These are phyloP conservation scores for Periophthalmus magnuspinnatus DNA, from an alignment of 2,797 vertebrate genomes.

Conservation along the genomic window DNA sequence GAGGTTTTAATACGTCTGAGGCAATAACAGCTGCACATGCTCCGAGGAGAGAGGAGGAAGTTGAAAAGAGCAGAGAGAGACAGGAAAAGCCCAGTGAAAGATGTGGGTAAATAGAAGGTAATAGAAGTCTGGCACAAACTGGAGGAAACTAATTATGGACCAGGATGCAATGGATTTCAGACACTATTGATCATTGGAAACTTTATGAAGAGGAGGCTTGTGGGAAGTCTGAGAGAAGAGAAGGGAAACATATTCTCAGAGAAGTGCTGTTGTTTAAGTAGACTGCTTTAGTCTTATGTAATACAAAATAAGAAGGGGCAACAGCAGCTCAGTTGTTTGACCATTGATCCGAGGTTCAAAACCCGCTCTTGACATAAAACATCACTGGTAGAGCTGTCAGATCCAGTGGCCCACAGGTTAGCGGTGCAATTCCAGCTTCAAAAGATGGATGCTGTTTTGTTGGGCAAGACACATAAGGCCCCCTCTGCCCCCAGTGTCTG, in stretches of 20 bases:
- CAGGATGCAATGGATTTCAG: conserved; percentile 42
- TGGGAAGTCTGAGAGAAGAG: background rate
- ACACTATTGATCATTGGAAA: conserved; percentile 24
- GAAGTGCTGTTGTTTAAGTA: background rate
- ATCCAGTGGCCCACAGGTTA: too few species aligned
- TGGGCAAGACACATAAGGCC: too few species aligned
- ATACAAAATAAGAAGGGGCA: too few species aligned
- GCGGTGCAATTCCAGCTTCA: too few species aligned
- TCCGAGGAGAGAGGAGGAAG: conserved; percentile 38
- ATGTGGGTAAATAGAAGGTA: conserved; percentile 54
- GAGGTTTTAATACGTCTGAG: conserved; percentile 44
- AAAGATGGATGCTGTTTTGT: too few species aligned
- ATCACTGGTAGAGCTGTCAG: too few species aligned
- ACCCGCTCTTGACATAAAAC: too few species aligned
- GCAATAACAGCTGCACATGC: conserved; percentile 65
- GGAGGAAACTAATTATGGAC: conserved; percentile 33
- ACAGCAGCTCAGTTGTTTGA: too few species aligned
- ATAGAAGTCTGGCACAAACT: conserved; percentile 24
- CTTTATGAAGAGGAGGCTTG: conserved; percentile 26
- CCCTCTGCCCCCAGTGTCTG: too few species aligned
- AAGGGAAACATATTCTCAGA: background rate
- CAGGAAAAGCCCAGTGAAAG: conserved; percentile 37
- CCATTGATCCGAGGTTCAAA: too few species aligned
- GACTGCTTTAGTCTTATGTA: too few species aligned
- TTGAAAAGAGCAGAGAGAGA: conserved; percentile 40